Percentiles rank a stretch among this genome's conserved stretches.
Evolutionary conservation across 2,888 invertebrate species (phyloP).

Genomic region (Sarcophaga caerulescens): DNA sequence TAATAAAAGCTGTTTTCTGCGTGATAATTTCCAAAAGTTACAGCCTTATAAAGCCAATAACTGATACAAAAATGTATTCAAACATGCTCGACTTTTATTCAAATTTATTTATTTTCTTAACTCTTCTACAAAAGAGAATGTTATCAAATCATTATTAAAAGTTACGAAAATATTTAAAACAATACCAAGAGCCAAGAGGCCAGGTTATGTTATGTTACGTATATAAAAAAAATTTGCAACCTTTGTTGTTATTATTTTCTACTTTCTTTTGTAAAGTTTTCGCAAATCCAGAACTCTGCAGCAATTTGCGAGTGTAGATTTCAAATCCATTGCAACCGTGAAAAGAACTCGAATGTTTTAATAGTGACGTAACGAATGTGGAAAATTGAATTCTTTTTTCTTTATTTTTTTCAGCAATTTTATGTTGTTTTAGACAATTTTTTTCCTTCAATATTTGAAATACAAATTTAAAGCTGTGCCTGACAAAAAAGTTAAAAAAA

Average conservation of each 20-base stretch:
- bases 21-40: no score
- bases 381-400: slow-evolving; percentile 50
- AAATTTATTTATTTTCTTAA: background rate
- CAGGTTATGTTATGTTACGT: background rate
- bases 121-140: background rate
- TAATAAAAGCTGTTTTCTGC: no score
- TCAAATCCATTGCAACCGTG: background rate
- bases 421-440: background rate
- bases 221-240: background rate
- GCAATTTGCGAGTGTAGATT: background rate
- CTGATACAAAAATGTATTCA: no score
- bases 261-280: background rate
- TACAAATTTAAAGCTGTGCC: background rate
- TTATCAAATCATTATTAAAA: background rate
- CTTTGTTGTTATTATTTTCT: background rate
- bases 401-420: background rate
- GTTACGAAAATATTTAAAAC: background rate
- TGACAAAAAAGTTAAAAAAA: background rate
- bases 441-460: background rate
- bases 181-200: background rate
- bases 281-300: background rate
- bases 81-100: no score
- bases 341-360: slow-evolving; percentile 20
- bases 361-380: slow-evolving; percentile 4
- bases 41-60: no score